Evolutionary conservation across 2,797 vertebrate species (phyloP).

Genomic region (Parotocinclus haroldoi): DNA sequence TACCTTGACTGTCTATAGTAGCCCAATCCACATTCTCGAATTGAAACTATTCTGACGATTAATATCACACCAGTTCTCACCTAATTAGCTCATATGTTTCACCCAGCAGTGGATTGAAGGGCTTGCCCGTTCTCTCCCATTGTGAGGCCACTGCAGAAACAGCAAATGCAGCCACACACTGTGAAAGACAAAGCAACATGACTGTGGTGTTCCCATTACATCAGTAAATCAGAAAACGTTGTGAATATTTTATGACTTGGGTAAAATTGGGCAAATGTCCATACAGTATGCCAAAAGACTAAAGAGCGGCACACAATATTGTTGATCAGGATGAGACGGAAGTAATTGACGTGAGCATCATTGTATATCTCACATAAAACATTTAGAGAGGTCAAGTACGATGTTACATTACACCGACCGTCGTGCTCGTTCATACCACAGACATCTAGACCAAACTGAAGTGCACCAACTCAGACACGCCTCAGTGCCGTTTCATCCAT

Average conservation of each 20-base stretch:
- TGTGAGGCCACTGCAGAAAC: conserved; percentile 97
- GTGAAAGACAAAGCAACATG: conserved; percentile 19
- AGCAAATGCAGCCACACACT: conserved; percentile 96
- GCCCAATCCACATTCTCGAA: too few species aligned
- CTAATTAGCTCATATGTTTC: conserved; percentile 94
- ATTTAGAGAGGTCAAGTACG: conserved; percentile 3
- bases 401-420: conserved; percentile 14
- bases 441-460: neutral
- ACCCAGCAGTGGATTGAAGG: conserved; percentile 93
- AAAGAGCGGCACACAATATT: neutral
- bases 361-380: conserved; percentile 14
- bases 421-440: neutral
- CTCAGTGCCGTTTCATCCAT: too few species aligned
- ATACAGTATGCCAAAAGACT: too few species aligned
- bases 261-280: too few species aligned
- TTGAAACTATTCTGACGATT: neutral
- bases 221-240: neutral
- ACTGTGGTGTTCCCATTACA: conserved; percentile 1
- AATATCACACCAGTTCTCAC: conserved; percentile 61
- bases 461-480: too few species aligned
- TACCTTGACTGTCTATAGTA: too few species aligned
- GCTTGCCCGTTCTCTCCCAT: conserved; percentile 97
- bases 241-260: conserved; percentile 19
- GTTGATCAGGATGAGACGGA: neutral
- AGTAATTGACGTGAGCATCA: neutral